A percentile compares a stretch with the other conserved stretches of the same genome.
Evolutionary conservation across 2,797 vertebrate genomes (phyloP).

Genomic region (Toxotes lorentzi): DNA sequence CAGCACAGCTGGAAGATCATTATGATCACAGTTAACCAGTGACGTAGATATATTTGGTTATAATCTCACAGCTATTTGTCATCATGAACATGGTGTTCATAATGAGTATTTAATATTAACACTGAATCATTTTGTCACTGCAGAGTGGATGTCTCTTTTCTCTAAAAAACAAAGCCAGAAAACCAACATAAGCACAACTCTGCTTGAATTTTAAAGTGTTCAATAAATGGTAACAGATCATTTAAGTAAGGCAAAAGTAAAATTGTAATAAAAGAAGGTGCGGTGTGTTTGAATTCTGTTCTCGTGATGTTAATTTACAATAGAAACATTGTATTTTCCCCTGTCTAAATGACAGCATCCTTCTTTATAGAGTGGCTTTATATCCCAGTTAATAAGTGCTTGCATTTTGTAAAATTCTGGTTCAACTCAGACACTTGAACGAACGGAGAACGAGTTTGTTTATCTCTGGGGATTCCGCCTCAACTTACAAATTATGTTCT

Average conservation of each 20-base stretch:
- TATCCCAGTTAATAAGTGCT: neutral
- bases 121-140: constrained; percentile 17
- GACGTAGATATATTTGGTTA: constrained; percentile 21
- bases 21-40: constrained; percentile 32
- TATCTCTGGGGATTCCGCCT: constrained; percentile 17
- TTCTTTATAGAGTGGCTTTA: neutral
- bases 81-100: constrained; percentile 43
- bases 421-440: constrained; percentile 10
- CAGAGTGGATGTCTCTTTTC: constrained; percentile 8
- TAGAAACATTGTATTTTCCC: neutral
- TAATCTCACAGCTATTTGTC: constrained; percentile 43
- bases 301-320: neutral
- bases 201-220: neutral
- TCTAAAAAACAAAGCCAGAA: constrained; percentile 11
- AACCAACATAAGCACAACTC: constrained; percentile 18
- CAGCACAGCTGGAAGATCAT: constrained; percentile 31
- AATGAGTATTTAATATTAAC: constrained; percentile 39
- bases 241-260: neutral
- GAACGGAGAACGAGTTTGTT: constrained; percentile 8
- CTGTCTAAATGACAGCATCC: neutral
- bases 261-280: neutral
- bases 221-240: constrained; percentile 1
- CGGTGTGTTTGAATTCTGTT: neutral
- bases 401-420: constrained; percentile 9
- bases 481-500: constrained; percentile 11